Evolutionary conservation across 2,888 invertebrate genomes (phyloP).

Genomic region (Polyommatus iphigenia): DNA sequence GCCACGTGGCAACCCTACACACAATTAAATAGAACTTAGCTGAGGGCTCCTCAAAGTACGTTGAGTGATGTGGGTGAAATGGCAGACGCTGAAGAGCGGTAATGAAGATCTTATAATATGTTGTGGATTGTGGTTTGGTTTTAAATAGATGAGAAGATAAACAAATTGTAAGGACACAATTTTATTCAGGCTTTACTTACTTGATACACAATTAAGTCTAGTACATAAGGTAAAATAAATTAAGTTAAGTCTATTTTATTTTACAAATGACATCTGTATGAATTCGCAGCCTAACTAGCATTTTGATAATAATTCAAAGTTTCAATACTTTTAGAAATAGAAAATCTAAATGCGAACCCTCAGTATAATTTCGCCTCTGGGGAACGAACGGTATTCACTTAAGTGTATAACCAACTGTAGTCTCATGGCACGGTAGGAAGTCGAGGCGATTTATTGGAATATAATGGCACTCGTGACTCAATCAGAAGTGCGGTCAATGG

Average conservation of each 20-base stretch:
- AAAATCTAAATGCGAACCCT: not conserved
- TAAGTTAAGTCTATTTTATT: too few relatives aligned
- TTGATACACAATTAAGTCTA: not conserved
- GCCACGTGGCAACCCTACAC: conserved; percentile 50
- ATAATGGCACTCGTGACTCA: conserved; percentile 36
- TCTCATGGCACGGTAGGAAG: conserved; percentile 30
- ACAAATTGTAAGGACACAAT: not conserved
- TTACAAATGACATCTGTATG: too few relatives aligned
- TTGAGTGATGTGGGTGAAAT: not conserved
- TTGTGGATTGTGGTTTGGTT: not conserved
- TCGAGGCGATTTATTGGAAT: conserved; percentile 33
- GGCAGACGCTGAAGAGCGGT: not conserved
- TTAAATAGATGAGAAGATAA: not conserved
- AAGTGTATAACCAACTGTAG: conserved; percentile 13
- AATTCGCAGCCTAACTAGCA: not conserved
- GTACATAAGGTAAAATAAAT: too few relatives aligned
- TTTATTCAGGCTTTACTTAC: not conserved
- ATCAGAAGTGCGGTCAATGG: conserved; percentile 51
- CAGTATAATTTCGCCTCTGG: not conserved
- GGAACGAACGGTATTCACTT: conserved; percentile 6
- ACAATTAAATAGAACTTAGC: conserved; percentile 11
- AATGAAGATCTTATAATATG: not conserved
- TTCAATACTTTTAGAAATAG: not conserved
- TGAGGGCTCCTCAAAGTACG: not conserved
- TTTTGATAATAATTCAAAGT: not conserved